Conservation (phyloP, 1,140 invertebrate species). For the Pantala flavescens region DNA sequence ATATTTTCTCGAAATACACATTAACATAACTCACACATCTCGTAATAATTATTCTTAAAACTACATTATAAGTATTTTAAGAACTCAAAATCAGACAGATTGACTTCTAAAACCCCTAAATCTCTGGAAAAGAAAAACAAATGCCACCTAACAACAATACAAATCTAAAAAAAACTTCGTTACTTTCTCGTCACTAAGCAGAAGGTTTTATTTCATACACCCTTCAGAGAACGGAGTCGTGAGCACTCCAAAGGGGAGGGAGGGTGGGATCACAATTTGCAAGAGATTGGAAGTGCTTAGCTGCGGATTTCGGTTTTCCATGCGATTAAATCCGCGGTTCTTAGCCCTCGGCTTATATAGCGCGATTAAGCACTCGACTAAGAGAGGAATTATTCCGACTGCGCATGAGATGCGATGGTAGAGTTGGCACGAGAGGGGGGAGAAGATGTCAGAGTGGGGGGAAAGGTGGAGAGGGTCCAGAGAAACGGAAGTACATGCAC, state of each 20-base stretch:
- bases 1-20: too few species aligned
- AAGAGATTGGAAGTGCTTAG: constrained; percentile 1
- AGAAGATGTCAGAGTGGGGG: neutral
- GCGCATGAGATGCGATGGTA: neutral
- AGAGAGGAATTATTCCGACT: neutral
- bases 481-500: neutral
- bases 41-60: too few species aligned
- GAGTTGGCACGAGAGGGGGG: neutral
- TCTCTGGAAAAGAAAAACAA: too few species aligned
- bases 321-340: neutral
- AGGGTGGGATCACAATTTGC: neutral
- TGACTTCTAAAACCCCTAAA: too few species aligned
- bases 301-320: neutral
- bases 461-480: neutral
- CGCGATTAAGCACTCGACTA: neutral
- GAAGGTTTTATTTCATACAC: too few species aligned
- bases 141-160: too few species aligned
- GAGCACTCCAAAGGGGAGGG: neutral
- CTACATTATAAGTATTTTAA: too few species aligned
- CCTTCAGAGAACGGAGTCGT: too few species aligned
- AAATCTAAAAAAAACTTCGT: too few species aligned
- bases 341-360: neutral
- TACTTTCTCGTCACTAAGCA: too few species aligned
- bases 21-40: too few species aligned
- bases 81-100: too few species aligned